These are phyloP conservation scores for Aromia moschata DNA, from an alignment of 2,888 invertebrate genomes.

Conservation along the genomic window DNA sequence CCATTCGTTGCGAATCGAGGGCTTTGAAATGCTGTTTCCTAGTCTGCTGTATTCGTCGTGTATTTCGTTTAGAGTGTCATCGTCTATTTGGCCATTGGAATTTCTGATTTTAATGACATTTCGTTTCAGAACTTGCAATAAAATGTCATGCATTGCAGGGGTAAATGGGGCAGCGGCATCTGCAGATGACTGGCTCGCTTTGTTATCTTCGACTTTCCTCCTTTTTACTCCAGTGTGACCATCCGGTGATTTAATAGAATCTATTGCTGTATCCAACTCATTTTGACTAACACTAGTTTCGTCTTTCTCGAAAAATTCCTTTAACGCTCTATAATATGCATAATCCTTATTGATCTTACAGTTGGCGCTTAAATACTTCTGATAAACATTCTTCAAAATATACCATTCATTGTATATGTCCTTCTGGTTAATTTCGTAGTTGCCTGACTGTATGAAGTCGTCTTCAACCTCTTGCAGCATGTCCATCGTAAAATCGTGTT, in stretches of 20 bases:
- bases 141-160: constrained; percentile 11
- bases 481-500: constrained; percentile 14
- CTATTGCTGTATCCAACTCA: constrained; percentile 6
- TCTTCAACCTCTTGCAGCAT: constrained; percentile 24
- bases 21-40: constrained; percentile 14
- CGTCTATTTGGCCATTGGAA: constrained; percentile 23
- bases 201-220: background rate
- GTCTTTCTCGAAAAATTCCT: constrained; percentile 26
- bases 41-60: constrained; percentile 21
- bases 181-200: background rate
- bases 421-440: constrained; percentile 32
- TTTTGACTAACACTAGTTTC: background rate
- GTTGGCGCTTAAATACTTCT: constrained; percentile 11
- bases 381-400: constrained; percentile 27
- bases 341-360: constrained; percentile 9
- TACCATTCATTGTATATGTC: constrained; percentile 35
- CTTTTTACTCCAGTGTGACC: background rate
- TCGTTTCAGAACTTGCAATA: constrained; percentile 20
- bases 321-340: constrained; percentile 17
- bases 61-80: constrained; percentile 8
- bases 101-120: constrained; percentile 19
- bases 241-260: constrained; percentile 4
- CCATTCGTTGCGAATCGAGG: constrained; percentile 30
- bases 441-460: constrained; percentile 27
- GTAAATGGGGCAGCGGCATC: background rate